A percentile compares a stretch with the other conserved stretches of the same genome.
Evolutionary conservation across 2,113 vertebrate species (phyloP).

Genomic region (Aldabrachelys gigantea): DNA sequence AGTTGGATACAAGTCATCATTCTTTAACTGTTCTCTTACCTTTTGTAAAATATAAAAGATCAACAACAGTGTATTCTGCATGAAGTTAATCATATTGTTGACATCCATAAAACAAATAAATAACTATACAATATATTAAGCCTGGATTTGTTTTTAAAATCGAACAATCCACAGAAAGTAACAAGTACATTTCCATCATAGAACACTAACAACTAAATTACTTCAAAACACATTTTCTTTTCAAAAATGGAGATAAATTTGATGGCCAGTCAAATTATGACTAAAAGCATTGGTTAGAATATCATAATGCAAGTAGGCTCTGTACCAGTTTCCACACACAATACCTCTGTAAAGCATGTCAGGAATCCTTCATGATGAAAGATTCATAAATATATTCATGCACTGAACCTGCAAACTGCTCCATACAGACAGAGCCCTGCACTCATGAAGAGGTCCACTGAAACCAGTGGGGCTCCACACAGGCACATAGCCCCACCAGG

Average conservation of each 20-base stretch:
- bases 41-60: not conserved
- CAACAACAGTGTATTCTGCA: not conserved
- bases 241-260: not conserved
- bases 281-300: too few relatives aligned
- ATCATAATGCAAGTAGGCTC: not conserved
- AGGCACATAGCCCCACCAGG: not conserved
- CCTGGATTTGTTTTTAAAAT: not conserved
- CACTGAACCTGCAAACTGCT: not conserved
- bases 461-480: not conserved
- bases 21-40: not conserved
- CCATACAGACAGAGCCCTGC: not conserved
- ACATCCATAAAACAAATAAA: not conserved
- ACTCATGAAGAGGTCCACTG: not conserved
- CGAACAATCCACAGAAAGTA: not conserved
- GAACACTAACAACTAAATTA: not conserved
- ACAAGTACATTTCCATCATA: not conserved
- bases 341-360: not conserved
- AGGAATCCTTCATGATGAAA: not conserved
- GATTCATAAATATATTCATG: not conserved
- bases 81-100: not conserved
- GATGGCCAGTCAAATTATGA: not conserved
- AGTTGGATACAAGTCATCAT: not conserved
- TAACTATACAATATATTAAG: not conserved
- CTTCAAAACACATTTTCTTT: not conserved
- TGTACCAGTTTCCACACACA: not conserved